Base-by-base conservation (phyloP, 1,140 invertebrate genomes). In the Saccostrea glomerata region DNA sequence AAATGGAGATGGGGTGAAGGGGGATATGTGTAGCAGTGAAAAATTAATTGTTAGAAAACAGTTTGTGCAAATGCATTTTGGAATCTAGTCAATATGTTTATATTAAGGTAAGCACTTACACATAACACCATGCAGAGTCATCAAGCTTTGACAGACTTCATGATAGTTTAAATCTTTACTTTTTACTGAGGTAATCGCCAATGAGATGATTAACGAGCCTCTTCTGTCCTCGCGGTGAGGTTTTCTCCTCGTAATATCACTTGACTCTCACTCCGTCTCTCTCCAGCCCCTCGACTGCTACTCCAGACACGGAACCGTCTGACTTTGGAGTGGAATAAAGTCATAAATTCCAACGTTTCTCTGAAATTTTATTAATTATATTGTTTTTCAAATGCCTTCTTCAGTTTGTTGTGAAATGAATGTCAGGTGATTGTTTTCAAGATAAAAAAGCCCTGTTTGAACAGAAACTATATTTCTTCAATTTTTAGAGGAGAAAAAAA, bases 251-350 rank as follows among this genome's bases (percentile, higher is more conserved):
- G 25, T 3, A 25, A 77, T 30, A 36, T 77, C 70, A 77, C 70
- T 77, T 36, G 70, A 77, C 70, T 77, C 70, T 77, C 70, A 77
- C 70, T 77, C 70, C 30, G 70, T 30, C 70, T 36, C 30, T 77
- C 70, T 77, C 70, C 23, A 25, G 30, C 36, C 30, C 25, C 70
- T 12, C 13, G 70, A 77, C 17, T 30, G 70, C 7, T 77, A 77
- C 70, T 77, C 25, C 23, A 77, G 70, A 77, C 70, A 77, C 23
- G 23, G 30, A 77, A 25, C 70, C 23, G 70, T 77, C 70, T 15
- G 70, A 15, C 25, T 77, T 36, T 77, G 25, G 25, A 77, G 70
- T 15, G 70, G 70, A 77, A 77, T 77, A 25, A 25, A 77, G 70
- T 13, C 25, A 77, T 77, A 77, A 77, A 77, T 77, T 25, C 70